A percentile compares a stretch with the other conserved stretches of the same genome.
Conservation (phyloP, 1,140 invertebrate genomes). For the Whitmania pigra region DNA sequence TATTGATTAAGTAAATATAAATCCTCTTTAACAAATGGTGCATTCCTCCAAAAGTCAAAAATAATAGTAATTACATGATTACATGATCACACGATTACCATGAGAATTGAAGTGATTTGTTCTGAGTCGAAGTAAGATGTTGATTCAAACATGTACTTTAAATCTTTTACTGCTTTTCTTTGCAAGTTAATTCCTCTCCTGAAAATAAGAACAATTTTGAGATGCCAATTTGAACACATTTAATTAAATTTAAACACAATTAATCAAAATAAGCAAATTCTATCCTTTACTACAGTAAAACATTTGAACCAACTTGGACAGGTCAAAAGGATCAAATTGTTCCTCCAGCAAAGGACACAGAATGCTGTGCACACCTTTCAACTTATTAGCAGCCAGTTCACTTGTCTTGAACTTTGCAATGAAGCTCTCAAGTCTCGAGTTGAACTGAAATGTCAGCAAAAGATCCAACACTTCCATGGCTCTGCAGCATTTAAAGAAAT, state of each 20-base stretch:
- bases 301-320: constrained; percentile 5
- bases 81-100: too few relatives aligned
- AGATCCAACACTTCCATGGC: constrained; percentile 26
- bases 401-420: constrained; percentile 19
- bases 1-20: not conserved
- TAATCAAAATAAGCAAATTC: not conserved
- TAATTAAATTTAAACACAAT: not conserved
- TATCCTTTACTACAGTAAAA: not conserved
- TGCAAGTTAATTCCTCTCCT: constrained; percentile 13
- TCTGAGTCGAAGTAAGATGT: constrained; percentile 17
- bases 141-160: constrained; percentile 13
- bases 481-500: constrained; percentile 14
- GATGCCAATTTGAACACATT: not conserved
- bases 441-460: constrained; percentile 25
- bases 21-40: not conserved
- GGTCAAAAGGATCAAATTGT: constrained; percentile 14
- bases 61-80: not conserved
- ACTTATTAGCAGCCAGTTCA: constrained; percentile 9
- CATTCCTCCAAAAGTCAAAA: not conserved
- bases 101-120: constrained; percentile 19
- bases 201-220: not conserved
- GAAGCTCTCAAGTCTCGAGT: constrained; percentile 23
- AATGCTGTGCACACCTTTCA: constrained; percentile 14
- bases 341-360: constrained; percentile 6
- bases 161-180: constrained; percentile 13